These are phyloP conservation scores for Melanotaenia boesemani DNA, from an alignment of 2,797 vertebrate species.

Conservation along the genomic window DNA sequence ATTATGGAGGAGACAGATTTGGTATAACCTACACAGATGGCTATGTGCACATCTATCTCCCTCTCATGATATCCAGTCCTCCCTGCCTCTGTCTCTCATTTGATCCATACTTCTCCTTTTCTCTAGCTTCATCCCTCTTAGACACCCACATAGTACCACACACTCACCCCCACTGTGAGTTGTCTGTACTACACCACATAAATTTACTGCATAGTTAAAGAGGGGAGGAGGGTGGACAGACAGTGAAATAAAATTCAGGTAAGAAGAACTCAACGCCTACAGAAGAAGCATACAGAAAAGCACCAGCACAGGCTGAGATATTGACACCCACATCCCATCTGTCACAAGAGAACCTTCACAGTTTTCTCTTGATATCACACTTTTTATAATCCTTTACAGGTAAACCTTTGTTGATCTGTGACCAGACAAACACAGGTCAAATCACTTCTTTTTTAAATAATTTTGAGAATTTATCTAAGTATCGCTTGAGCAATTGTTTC, in stretches of 20 bases:
- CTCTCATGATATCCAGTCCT: not conserved
- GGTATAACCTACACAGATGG: conserved; percentile 35
- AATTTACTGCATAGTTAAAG: conserved; percentile 41
- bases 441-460: not conserved
- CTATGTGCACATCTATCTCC: conserved; percentile 6
- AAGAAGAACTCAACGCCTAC: conserved; percentile 60
- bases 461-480: not conserved
- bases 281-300: conserved; percentile 57
- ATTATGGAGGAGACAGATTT: conserved; percentile 2
- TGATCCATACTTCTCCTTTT: conserved; percentile 16
- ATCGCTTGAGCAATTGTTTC: not conserved
- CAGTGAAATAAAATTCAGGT: conserved; percentile 55
- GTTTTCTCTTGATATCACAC: conserved; percentile 58
- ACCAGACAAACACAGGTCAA: conserved; percentile 18
- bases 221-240: conserved; percentile 19
- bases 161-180: conserved; percentile 37
- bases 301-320: conserved; percentile 56
- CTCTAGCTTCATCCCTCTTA: conserved; percentile 28
- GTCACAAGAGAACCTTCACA: conserved; percentile 64
- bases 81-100: conserved; percentile 27
- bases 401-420: conserved; percentile 35
- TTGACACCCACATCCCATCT: conserved; percentile 74
- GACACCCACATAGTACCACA: conserved; percentile 50
- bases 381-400: conserved; percentile 47
- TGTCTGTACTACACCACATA: conserved; percentile 43